Evolutionary conservation across 2,113 vertebrate species (phyloP).

Genomic region (Geococcyx californianus): DNA sequence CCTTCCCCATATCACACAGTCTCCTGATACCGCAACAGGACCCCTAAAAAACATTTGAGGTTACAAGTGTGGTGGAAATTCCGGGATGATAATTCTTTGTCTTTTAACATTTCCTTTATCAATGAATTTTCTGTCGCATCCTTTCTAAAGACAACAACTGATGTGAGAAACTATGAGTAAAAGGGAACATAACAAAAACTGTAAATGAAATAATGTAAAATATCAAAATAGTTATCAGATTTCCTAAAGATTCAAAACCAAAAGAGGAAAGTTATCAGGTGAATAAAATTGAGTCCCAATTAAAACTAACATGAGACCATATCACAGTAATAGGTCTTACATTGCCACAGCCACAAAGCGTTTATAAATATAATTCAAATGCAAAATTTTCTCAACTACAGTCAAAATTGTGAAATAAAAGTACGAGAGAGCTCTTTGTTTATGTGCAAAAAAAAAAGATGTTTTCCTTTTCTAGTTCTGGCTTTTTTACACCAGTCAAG

Average conservation of each 20-base stretch:
- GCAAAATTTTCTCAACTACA: slow-evolving; percentile 12
- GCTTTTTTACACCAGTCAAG: neutral
- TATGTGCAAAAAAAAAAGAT: slow-evolving; percentile 17
- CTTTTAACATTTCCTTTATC: neutral
- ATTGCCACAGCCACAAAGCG: slow-evolving; percentile 17
- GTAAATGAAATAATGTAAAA: slow-evolving; percentile 67
- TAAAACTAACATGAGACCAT: slow-evolving; percentile 60
- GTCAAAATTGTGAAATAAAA: neutral
- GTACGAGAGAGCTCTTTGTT: slow-evolving; percentile 66
- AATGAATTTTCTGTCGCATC: neutral
- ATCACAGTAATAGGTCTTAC: slow-evolving; percentile 19
- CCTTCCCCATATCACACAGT: neutral
- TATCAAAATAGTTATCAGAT: slow-evolving; percentile 67
- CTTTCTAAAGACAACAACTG: slow-evolving; percentile 30
- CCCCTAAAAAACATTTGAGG: neutral
- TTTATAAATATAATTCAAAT: slow-evolving; percentile 20
- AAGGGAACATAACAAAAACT: slow-evolving; percentile 55
- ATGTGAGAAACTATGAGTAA: slow-evolving; percentile 64
- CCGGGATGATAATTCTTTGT: neutral
- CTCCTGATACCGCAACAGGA: neutral
- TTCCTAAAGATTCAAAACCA: slow-evolving; percentile 60
- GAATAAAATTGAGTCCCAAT: slow-evolving; percentile 65
- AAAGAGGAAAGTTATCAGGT: slow-evolving; percentile 78
- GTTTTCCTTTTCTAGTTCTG: neutral
- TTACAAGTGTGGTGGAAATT: neutral